Percentiles rank a stretch among this genome's conserved stretches.
These are phyloP conservation scores for Loris lydekkerianus DNA, from an alignment of 2,797 vertebrate species.

Conservation along the genomic window DNA sequence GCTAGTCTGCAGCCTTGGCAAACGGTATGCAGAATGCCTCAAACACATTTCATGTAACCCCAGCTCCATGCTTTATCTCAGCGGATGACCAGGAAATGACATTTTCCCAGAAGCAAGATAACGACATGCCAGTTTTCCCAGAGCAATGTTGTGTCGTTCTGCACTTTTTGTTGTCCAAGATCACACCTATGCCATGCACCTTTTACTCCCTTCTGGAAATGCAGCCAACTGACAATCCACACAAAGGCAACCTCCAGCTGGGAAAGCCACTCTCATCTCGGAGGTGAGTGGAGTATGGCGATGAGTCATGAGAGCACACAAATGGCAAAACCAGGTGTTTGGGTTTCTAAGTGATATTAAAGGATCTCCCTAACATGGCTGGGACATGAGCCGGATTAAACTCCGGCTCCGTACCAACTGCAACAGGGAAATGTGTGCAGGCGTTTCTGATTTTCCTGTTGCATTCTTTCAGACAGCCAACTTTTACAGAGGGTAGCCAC, in stretches of 20 bases:
- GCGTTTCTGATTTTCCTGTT: constrained; percentile 73
- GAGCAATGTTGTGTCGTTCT: constrained; percentile 61
- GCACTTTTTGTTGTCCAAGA: constrained; percentile 52
- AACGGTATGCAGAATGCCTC: constrained; percentile 65
- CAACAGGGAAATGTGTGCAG: constrained; percentile 59
- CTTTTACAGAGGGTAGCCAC: constrained; percentile 75
- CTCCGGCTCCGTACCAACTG: constrained; percentile 52
- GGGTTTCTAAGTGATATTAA: constrained; percentile 63
- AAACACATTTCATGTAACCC: constrained; percentile 71
- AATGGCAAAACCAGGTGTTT: constrained; percentile 79
- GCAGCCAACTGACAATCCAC: neutral
- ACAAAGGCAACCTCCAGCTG: constrained; percentile 72
- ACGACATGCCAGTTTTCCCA: constrained; percentile 62
- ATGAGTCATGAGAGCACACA: constrained; percentile 65
- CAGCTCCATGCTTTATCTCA: constrained; percentile 77
- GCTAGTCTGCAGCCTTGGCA: constrained; percentile 68
- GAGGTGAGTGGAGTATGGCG: constrained; percentile 11
- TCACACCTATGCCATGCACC: constrained; percentile 66
- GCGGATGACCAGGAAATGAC: constrained; percentile 66
- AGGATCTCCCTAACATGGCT: constrained; percentile 1
- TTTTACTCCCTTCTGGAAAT: constrained; percentile 76
- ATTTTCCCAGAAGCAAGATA: constrained; percentile 79
- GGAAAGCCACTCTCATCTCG: constrained; percentile 65
- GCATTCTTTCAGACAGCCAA: constrained; percentile 77
- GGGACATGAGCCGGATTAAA: constrained; percentile 56